Evolutionary conservation across 2,797 vertebrate genomes (phyloP).

Genomic region (Falco novaeseelandiae): DNA sequence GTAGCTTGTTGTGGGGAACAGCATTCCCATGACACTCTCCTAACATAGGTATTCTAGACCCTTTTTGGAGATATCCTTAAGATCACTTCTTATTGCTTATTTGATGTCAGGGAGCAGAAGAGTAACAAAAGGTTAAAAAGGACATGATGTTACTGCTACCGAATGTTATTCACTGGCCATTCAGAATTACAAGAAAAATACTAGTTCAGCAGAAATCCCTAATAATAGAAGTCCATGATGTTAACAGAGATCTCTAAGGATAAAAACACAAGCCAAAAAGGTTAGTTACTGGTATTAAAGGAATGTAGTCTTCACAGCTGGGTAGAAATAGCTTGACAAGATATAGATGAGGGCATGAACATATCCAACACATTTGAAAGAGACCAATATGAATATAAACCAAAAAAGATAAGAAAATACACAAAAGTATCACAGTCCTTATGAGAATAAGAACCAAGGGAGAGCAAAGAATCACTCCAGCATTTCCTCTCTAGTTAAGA

Average conservation of each 20-base stretch:
- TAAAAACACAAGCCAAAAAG: background rate
- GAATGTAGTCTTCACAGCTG: background rate
- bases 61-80: background rate
- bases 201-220: background rate
- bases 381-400: background rate
- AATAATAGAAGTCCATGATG: background rate
- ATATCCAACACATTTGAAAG: background rate
- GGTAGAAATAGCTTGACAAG: background rate
- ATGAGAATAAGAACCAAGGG: background rate
- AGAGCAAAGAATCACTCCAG: background rate
- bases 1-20: background rate
- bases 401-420: background rate
- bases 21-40: background rate
- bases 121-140: background rate
- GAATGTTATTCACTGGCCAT: background rate
- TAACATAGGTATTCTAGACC: background rate
- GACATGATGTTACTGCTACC: rapidly evolving
- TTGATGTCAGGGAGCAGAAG: background rate
- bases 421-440: background rate
- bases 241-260: background rate
- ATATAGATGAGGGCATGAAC: background rate
- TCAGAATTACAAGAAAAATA: background rate
- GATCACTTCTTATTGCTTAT: background rate
- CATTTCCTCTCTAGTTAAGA: background rate
- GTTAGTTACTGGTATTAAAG: background rate